Conservation (phyloP, 2,113 vertebrate species). For the Pampusana beccarii region DNA sequence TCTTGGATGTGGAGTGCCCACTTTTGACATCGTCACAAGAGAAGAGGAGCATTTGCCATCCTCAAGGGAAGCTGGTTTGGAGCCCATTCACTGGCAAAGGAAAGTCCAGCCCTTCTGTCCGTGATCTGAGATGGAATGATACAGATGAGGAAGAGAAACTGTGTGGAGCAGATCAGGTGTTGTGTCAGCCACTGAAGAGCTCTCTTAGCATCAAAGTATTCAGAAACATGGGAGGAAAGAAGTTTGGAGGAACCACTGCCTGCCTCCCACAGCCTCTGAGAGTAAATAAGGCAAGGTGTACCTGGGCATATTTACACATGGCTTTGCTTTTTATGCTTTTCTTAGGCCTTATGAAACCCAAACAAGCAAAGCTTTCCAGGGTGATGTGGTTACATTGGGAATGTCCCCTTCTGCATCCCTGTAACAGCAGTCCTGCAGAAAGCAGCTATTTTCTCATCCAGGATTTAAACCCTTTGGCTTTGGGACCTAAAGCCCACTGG, state of each 20-base stretch:
- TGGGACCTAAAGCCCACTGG: neutral
- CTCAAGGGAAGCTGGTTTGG: neutral
- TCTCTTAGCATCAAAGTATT: neutral
- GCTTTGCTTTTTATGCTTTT: neutral
- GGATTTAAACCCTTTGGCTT: neutral
- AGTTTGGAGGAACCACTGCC: neutral
- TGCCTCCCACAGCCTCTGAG: neutral
- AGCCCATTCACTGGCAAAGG: neutral
- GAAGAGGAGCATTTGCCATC: neutral
- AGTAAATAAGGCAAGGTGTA: neutral
- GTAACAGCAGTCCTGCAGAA: neutral
- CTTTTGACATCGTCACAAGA: neutral
- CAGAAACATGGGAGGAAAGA: neutral
- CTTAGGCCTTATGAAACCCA: neutral
- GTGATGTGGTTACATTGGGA: neutral
- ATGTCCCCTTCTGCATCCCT: neutral
- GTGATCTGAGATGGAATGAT: neutral
- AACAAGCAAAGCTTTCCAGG: neutral
- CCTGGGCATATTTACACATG: neutral
- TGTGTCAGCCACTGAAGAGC: neutral
- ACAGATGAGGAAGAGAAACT: neutral
- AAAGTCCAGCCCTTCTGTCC: neutral
- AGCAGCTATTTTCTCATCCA: neutral
- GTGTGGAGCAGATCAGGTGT: neutral
- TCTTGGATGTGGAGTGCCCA: rapidly evolving